Base-by-base conservation (phyloP, 2,113 vertebrate species). In the Bambusicola thoracicus region DNA sequence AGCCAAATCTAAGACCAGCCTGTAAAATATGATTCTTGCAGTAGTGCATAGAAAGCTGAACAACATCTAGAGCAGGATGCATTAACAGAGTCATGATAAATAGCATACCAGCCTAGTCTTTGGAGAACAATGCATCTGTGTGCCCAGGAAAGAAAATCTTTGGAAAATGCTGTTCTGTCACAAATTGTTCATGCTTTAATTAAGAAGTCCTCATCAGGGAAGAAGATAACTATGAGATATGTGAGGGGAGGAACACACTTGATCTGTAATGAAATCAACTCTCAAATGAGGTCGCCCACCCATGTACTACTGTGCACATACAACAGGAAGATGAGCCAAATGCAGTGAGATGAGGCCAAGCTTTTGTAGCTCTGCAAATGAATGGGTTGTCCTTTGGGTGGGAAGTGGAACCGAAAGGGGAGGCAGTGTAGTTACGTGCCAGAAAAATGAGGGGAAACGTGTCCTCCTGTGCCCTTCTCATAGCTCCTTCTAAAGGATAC, bases 191-290 rank as follows among this genome's bases (percentile, higher is more conserved):
- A 87, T 44, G 91, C 79, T 92, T 93, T 94, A 95, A 94, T 92
- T 93, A 93, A 92, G 63, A 62, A 80, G 27, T 15, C 89, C 81
- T 94, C 95, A 87, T 94, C 81, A 85, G 48, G 40, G 61, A 90
- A 74, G 49, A 56, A 75, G 85, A 91, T 92, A 89, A 92, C 70
- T 30, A 2, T 8, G 68, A 80, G 84, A 73, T 63, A 81, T 1
- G 6, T 6, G 67, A 87, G 48, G 68, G 90, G 87, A 86, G 93
- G 85, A 81, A 92, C 85, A 68, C n/a, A 36, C 20, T n/a, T 38
- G 85, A 93, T 94, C 91, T 94, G 2, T 75, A 94, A 95, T 93
- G 91, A 90, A 91, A 96, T 91, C 87, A 92, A 29, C 80, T 91
- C 68, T 32, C 89, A 85, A 90, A 95, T 88, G 93, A 96, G 94